A percentile compares a stretch with the other conserved stretches of the same genome.
These are phyloP conservation scores for Misgurnus anguillicaudatus DNA, from an alignment of 2,113 vertebrate genomes.

Conservation along the genomic window DNA sequence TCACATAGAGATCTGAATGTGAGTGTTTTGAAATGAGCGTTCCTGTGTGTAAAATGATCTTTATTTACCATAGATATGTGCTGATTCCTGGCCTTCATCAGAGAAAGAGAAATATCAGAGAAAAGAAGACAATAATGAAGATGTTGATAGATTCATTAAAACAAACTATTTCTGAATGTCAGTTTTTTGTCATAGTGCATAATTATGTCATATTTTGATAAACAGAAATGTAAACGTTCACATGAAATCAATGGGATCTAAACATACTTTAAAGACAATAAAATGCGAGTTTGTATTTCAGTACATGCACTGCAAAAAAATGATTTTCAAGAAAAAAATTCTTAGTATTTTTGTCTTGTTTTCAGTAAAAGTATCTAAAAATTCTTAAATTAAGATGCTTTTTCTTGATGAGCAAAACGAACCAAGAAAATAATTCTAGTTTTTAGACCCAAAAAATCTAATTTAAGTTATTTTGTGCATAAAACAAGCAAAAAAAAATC, in stretches of 20 bases:
- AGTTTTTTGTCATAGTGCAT: background rate
- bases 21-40: constrained; percentile 36
- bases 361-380: no score
- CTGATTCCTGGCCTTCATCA: constrained; percentile 77
- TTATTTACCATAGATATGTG: constrained; percentile 79
- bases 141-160: constrained; percentile 25
- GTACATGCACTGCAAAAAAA: background rate
- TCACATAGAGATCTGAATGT: constrained; percentile 36
- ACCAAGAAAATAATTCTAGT: no score
- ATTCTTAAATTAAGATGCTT: no score
- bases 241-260: constrained; percentile 8
- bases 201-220: background rate
- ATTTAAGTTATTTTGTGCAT: no score
- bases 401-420: no score
- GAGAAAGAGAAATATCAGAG: constrained; percentile 73
- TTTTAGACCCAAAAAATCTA: no score
- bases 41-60: constrained; percentile 61
- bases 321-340: no score
- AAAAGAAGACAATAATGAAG: constrained; percentile 67
- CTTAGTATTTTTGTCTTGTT: background rate
- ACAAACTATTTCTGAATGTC: constrained; percentile 1
- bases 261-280: background rate
- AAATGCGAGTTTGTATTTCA: background rate
- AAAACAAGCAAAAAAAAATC: no score
- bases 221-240: constrained; percentile 19